phyloP scores from a whole-genome alignment of 2,888 invertebrate species.

The Ennomos fuscantarius region DNA sequence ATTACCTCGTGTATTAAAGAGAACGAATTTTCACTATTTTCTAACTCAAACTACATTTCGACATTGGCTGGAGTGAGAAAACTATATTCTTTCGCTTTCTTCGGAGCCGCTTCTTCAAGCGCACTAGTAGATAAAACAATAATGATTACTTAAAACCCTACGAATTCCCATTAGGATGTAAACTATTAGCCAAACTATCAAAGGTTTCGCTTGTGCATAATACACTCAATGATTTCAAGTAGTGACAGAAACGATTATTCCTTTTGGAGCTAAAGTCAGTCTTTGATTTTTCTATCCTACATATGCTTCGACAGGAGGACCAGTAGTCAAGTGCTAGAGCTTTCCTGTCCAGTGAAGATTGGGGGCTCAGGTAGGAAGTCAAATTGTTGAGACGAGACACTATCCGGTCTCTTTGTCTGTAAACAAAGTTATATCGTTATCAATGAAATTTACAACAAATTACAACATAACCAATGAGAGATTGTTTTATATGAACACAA shows the following conservation, averaged over 20 bases:
- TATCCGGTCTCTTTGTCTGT: constrained; percentile 76
- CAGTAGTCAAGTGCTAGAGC: constrained; percentile 88
- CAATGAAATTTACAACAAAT: no score
- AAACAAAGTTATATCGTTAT: constrained; percentile 45
- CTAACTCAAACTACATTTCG: no score
- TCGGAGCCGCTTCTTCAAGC: no score
- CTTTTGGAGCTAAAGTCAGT: constrained; percentile 86
- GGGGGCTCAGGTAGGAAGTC: constrained; percentile 76
- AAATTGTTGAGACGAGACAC: constrained; percentile 69
- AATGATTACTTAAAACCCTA: constrained; percentile 35
- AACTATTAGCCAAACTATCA: constrained; percentile 75
- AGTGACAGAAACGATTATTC: constrained; percentile 91
- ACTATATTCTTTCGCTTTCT: no score
- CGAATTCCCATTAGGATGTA: constrained; percentile 47
- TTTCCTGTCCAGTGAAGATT: constrained; percentile 79
- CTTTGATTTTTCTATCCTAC: constrained; percentile 87
- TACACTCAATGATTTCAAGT: constrained; percentile 86
- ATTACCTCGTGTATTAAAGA: no score
- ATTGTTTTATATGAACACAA: no score
- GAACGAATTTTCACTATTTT: no score
- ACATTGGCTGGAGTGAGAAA: no score
- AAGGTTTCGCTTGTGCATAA: constrained; percentile 79
- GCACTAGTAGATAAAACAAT: constrained; percentile 14
- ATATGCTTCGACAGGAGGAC: constrained; percentile 88
- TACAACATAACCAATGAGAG: no score